phyloP scores from a whole-genome alignment of 1,140 invertebrate species.

The Neomicropteryx cornuta region DNA sequence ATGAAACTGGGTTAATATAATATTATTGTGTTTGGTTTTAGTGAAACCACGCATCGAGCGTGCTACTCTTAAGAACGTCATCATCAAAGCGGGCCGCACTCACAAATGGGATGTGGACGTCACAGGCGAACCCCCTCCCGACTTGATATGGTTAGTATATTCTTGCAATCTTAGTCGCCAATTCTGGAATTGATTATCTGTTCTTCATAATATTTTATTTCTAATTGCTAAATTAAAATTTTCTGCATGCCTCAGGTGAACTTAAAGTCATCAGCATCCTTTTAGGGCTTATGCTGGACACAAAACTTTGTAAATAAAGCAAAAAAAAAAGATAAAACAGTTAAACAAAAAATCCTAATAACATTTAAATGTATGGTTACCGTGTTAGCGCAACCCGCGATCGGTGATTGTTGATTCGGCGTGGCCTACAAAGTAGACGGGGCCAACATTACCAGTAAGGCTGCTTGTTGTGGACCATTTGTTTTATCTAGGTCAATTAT shows the following conservation, averaged over 20 bases:
- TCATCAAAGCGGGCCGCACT: slow-evolving; percentile 79
- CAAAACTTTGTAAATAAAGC: no score
- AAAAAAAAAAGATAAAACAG: no score
- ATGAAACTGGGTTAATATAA: slow-evolving; percentile 10
- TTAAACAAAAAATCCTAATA: no score
- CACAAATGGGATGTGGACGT: slow-evolving; percentile 91
- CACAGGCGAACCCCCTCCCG: slow-evolving; percentile 78
- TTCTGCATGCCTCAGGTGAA: background rate
- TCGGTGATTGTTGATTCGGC: no score
- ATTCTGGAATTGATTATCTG: background rate
- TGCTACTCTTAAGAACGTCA: slow-evolving; percentile 74
- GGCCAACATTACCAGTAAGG: no score
- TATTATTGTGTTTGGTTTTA: slow-evolving; percentile 34
- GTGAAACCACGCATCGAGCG: slow-evolving; percentile 89
- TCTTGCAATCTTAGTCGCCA: no score
- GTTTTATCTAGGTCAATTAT: no score
- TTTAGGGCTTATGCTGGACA: background rate
- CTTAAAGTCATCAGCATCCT: background rate
- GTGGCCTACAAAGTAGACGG: no score
- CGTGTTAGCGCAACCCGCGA: no score
- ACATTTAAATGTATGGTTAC: no score
- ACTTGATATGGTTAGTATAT: slow-evolving; percentile 57
- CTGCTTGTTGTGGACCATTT: no score
- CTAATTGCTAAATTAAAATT: background rate
- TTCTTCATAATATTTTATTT: background rate